These are phyloP conservation scores for Episyrphus balteatus DNA, from an alignment of 1,140 invertebrate genomes.

Conservation along the genomic window DNA sequence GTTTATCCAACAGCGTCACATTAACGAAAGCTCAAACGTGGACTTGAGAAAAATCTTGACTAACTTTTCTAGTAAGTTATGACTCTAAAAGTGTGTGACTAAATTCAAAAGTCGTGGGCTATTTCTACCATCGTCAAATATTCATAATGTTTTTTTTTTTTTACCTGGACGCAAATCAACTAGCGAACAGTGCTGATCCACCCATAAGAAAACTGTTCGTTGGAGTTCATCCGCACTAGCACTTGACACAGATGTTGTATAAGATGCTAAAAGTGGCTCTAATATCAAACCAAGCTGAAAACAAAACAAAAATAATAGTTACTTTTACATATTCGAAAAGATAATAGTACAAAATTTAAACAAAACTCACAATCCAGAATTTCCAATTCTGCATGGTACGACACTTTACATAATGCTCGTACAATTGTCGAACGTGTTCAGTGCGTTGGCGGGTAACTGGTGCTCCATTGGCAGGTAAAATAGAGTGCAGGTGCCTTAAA, in stretches of 20 bases:
- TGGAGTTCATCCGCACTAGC: conserved; percentile 84
- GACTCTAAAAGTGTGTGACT: too few species aligned
- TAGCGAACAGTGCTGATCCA: conserved; percentile 91
- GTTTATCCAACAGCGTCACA: too few species aligned
- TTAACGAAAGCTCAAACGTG: too few species aligned
- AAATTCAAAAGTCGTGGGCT: too few species aligned
- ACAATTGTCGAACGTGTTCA: conserved; percentile 91
- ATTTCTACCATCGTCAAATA: too few species aligned
- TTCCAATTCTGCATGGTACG: conserved; percentile 90
- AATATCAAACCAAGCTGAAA: conserved; percentile 82
- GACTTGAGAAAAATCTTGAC: too few species aligned
- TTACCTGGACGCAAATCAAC: conserved; percentile 83
- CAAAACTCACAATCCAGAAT: conserved; percentile 80
- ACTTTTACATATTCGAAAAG: too few species aligned
- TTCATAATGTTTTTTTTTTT: too few species aligned
- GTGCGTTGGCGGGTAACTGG: conserved; percentile 80
- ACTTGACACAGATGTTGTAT: conserved; percentile 83
- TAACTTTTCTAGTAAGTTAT: too few species aligned
- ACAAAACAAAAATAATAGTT: neutral
- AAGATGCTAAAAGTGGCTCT: conserved; percentile 76
- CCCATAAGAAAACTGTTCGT: conserved; percentile 82
- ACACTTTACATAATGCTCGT: conserved; percentile 78
- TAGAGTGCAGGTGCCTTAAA: conserved; percentile 76
- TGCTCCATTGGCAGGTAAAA: conserved; percentile 90
- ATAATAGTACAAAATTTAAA: neutral